phyloP scores from a whole-genome alignment of 2,797 vertebrate species.

The Pyrrhura leucotis region DNA sequence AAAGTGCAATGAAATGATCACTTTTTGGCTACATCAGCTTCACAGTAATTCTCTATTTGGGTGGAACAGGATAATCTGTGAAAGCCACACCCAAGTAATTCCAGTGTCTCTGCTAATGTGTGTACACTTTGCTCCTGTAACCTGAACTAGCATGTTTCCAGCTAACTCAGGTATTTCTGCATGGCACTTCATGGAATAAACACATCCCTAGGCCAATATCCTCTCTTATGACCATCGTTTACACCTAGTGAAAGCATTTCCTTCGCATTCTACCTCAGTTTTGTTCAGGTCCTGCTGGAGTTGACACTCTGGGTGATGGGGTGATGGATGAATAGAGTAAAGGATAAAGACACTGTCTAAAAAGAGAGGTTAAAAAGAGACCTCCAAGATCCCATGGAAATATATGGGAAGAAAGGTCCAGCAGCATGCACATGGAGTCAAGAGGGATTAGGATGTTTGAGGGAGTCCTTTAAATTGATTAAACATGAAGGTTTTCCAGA shows the following conservation, averaged over 20 bases:
- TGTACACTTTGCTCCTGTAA: conserved; percentile 29
- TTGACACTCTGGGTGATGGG: neutral
- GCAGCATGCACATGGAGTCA: neutral
- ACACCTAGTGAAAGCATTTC: neutral
- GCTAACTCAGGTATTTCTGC: conserved; percentile 36
- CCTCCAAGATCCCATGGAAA: neutral
- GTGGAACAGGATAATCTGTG: conserved; percentile 49
- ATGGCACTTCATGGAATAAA: conserved; percentile 20
- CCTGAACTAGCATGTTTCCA: conserved; percentile 60
- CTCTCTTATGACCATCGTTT: neutral
- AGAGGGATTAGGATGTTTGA: neutral
- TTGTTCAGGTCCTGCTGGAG: neutral
- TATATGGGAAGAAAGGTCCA: neutral
- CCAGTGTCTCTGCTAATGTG: conserved; percentile 60
- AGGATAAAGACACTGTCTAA: neutral
- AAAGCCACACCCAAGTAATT: conserved; percentile 56
- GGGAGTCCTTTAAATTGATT: neutral
- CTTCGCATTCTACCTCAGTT: neutral
- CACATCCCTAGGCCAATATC: neutral
- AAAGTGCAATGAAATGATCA: neutral
- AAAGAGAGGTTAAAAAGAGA: neutral
- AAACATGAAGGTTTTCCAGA: neutral
- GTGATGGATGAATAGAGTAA: neutral
- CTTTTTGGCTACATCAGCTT: neutral
- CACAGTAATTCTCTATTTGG: conserved; percentile 9